Evolutionary conservation across 37 sponge, comb jelly and placozoan genomes (phyloP).

Genomic region (Lycopodina hypogea): DNA sequence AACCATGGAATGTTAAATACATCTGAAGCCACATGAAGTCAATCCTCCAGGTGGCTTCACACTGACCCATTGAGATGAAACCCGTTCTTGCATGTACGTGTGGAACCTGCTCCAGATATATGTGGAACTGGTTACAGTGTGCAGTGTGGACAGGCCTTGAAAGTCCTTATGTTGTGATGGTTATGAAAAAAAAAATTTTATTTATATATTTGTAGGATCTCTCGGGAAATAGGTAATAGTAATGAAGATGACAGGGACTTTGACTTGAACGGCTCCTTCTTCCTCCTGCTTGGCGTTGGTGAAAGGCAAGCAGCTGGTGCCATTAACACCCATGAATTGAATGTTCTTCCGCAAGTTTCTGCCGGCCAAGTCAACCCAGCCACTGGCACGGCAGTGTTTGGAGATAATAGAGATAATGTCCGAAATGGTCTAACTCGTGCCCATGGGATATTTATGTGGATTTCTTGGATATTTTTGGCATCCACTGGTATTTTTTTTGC

Average conservation of each 20-base stretch:
- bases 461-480: slow-evolving; percentile 55
- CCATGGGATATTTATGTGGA: slow-evolving; percentile 67
- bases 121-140: no score
- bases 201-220: no score
- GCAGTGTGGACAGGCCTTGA: no score
- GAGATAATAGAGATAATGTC: background rate
- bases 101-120: no score
- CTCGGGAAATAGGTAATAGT: background rate
- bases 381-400: background rate
- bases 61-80: no score
- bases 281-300: slow-evolving; percentile 19
- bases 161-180: no score
- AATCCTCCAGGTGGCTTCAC: no score
- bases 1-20: no score
- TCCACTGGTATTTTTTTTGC: slow-evolving; percentile 66
- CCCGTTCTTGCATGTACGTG: no score
- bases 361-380: background rate
- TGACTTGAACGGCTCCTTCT: slow-evolving; percentile 2
- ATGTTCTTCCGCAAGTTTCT: background rate
- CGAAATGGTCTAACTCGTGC: background rate
- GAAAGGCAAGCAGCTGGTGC: background rate
- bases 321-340: background rate
- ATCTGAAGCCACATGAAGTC: no score
- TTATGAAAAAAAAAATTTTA: no score
- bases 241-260: background rate